These are phyloP conservation scores for Poeciliopsis turneri DNA, from an alignment of 2,797 vertebrate species.

Conservation along the genomic window DNA sequence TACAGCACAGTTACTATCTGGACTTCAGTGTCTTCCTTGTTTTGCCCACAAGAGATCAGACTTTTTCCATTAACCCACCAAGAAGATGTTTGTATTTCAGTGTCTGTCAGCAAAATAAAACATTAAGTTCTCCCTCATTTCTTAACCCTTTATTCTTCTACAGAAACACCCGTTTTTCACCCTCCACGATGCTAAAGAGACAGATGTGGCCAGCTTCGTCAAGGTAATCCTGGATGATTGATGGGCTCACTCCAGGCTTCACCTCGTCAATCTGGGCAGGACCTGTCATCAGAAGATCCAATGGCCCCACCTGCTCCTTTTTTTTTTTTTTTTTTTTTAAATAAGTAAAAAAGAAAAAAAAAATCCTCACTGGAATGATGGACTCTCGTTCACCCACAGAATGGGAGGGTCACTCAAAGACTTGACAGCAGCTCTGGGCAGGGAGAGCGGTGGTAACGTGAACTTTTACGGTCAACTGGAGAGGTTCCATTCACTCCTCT, in stretches of 20 bases:
- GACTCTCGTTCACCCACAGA: slow-evolving; percentile 65
- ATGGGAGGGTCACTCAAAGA: slow-evolving; percentile 61
- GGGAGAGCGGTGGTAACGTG: slow-evolving; percentile 57
- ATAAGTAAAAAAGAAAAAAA: background rate
- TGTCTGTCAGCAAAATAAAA: background rate
- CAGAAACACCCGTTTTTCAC: slow-evolving; percentile 94
- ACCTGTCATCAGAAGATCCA: slow-evolving; percentile 62
- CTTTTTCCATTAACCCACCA: slow-evolving; percentile 26
- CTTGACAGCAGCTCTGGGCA: slow-evolving; percentile 66
- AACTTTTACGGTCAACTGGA: slow-evolving; percentile 62
- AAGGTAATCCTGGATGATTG: slow-evolving; percentile 92
- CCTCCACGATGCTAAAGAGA: slow-evolving; percentile 94
- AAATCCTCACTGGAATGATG: slow-evolving; percentile 77
- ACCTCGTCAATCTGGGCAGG: slow-evolving; percentile 53
- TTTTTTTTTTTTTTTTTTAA: background rate
- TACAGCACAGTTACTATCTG: background rate
- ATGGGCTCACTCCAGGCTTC: slow-evolving; percentile 59
- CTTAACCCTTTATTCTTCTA: background rate
- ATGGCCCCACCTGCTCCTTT: slow-evolving; percentile 55
- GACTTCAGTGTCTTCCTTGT: background rate
- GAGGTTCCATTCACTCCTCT: slow-evolving; percentile 66
- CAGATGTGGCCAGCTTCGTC: slow-evolving; percentile 96
- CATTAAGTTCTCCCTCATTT: background rate
- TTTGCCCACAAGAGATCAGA: slow-evolving; percentile 67
- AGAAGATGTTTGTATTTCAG: slow-evolving; percentile 2